Evolutionary conservation across 37 sponge, comb jelly and placozoan species (phyloP), one percentile per base, ranked within the genome.

Genomic region (Chondrosia reniformis): DNA sequence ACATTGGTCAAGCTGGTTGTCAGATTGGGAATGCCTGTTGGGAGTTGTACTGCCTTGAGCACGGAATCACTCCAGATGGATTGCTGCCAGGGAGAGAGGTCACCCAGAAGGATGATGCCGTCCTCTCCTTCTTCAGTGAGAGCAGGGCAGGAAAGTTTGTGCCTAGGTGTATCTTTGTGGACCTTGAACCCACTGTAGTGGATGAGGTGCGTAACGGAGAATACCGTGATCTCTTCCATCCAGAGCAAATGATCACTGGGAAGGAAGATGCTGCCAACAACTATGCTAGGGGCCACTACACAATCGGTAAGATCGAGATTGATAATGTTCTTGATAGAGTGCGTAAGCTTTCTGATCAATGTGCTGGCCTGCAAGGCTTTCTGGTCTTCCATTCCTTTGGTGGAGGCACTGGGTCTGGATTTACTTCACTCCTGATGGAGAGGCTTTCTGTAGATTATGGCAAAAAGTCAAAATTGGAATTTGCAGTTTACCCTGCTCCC

Each of bases 241-340:
- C 97, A 22, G 98, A 97, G 55, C 98, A 94, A 67, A 90, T 97
- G 59, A 92, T 97, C 63, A 92, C 93, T 30, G 98, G 95, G 37
- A 97, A 97, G 64, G 98, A 94, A 82, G 98, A 94, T 80, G 98
- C 98, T 17, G 98, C 98, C 67, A 97, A 97, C 83, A 97, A 97
- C 88, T 97, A 94, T 81, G 95, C 98, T 79, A 95, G 98, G 32
- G 98, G 98, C 0, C 93, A 94, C 85, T 97, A 97, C 91, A 97
- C 95, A 45, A 87, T 97, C 46, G 98, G 98, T 5, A 97, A 92
- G 61, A 91, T 87, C 31, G 33, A 80, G 46, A 81, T 94, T 22
- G 95, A 94, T 62, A 34, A 77, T 24, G 90, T 87, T 10, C 80
- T 92, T 38, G 98, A 97, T 79, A 45, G 95, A 30, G 64, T 94